Percentiles rank a stretch among this genome's conserved stretches.
Conservation (phyloP, 2,888 invertebrate species). For the Boloria euphrosyne region DNA sequence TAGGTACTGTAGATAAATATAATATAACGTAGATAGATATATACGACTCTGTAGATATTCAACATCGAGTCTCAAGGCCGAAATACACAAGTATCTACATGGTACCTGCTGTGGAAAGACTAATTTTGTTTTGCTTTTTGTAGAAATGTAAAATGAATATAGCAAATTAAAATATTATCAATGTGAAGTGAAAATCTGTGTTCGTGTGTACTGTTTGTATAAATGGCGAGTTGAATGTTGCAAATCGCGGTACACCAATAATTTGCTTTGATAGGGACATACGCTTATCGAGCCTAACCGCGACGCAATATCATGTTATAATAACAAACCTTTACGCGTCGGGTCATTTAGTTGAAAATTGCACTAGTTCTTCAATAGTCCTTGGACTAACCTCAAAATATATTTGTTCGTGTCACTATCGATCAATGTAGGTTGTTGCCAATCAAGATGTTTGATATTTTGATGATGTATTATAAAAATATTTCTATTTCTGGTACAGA, state of each 20-base stretch:
- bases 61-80: conserved; percentile 82
- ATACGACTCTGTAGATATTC: conserved; percentile 74
- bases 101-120: conserved; percentile 60
- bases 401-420: conserved; percentile 41
- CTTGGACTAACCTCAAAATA: conserved; percentile 69
- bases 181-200: conserved; percentile 49
- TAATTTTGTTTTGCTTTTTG: conserved; percentile 50
- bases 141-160: conserved; percentile 58
- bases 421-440: conserved; percentile 32
- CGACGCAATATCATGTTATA: conserved; percentile 56
- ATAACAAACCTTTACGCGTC: conserved; percentile 38
- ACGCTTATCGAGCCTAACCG: conserved; percentile 53
- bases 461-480: conserved; percentile 27
- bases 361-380: conserved; percentile 42
- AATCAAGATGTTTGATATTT: conserved; percentile 16
- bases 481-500: conserved; percentile 46
- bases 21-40: conserved; percentile 55
- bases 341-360: conserved; percentile 38
- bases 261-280: conserved; percentile 44
- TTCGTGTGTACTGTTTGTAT: conserved; percentile 33
- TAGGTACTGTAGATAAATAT: conserved; percentile 77
- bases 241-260: conserved; percentile 39
- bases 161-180: conserved; percentile 42
- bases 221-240: conserved; percentile 33
- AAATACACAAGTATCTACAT: conserved; percentile 72